A percentile compares a stretch with the other conserved stretches of the same genome.
phyloP scores from a whole-genome alignment of 2,113 vertebrate species.

The Cyphomyrus plagiostoma region DNA sequence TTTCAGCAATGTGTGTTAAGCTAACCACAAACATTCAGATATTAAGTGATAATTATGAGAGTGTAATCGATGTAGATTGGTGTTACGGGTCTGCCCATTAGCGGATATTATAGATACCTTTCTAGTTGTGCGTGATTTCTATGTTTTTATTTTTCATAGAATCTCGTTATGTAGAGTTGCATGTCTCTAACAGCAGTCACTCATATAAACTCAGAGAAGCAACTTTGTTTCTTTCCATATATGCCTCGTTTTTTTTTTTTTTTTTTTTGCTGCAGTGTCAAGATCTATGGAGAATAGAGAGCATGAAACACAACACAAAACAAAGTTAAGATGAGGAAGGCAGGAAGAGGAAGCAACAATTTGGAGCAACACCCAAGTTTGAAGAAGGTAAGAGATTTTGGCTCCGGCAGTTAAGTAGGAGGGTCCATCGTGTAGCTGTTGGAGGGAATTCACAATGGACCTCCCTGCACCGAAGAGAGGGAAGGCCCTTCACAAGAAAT shows the following conservation, averaged over 20 bases:
- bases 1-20: not conserved
- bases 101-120: not conserved
- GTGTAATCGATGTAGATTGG: not conserved
- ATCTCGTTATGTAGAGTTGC: not conserved
- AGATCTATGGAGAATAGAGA: not conserved
- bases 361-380: not conserved
- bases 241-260: not conserved
- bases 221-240: not conserved
- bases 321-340: not conserved
- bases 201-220: not conserved
- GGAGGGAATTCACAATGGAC: not conserved
- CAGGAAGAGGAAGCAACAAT: not conserved
- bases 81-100: not conserved
- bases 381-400: not conserved
- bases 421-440: not conserved
- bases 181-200: not conserved
- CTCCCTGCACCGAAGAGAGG: not conserved
- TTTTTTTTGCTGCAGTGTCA: not conserved
- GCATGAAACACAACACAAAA: not conserved
- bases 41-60: not conserved
- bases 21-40: not conserved
- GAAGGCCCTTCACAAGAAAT: not conserved
- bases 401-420: not conserved
- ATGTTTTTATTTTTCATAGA: not conserved
- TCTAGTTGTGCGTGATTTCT: not conserved